Base-by-base conservation (phyloP, 2,888 invertebrate species). In the Nezara viridula region DNA sequence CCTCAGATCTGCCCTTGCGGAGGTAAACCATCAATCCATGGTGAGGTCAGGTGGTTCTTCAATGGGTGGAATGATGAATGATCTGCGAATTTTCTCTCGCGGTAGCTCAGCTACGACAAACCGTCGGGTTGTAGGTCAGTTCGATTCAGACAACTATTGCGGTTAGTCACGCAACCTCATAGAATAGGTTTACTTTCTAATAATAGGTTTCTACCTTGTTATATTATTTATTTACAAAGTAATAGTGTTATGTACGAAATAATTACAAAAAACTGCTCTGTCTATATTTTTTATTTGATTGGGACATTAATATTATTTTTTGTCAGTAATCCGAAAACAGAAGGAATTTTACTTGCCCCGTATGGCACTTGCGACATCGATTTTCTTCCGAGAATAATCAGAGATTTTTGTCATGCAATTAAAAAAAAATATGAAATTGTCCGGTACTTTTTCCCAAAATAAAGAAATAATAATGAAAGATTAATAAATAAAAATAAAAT, bases 91-190 rank as follows among this genome's bases (percentile, higher is more conserved):
- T 37, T 21, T 1, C 66, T 37, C 66, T 37, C 66, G 32, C 37
- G 32, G 32, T 73, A 7, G 66, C 16, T 21, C 6, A 37, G 37
- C 27, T 73, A 73, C 66, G 37, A 32, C 66, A 73, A 32, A 73
- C 32, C 37, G 14, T 5, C 19, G 1, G 66, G 32, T 73, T 73
- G 66, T 73, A 73, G 66, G 66, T 73, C 66, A 60, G 66, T 73
- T 73, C 16, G 66, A 37, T 73, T 73, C 66, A 21, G 21, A 73
- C 32, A 6, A 37, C 37, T 37, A 73, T 73, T 73, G 66, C 66
- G 66, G 66, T 73, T 73, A 32, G 66, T 32, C 66, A 73, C 66
- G 66, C 66, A 73, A 73, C 66, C 66, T 14, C 21, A 7, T 73
- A 3, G 27, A 16, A 37, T 5, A 14, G 32, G 19, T 16, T 73